Base-by-base conservation (phyloP, 2,797 vertebrate species). In the Percopsis omiscomaycus region DNA sequence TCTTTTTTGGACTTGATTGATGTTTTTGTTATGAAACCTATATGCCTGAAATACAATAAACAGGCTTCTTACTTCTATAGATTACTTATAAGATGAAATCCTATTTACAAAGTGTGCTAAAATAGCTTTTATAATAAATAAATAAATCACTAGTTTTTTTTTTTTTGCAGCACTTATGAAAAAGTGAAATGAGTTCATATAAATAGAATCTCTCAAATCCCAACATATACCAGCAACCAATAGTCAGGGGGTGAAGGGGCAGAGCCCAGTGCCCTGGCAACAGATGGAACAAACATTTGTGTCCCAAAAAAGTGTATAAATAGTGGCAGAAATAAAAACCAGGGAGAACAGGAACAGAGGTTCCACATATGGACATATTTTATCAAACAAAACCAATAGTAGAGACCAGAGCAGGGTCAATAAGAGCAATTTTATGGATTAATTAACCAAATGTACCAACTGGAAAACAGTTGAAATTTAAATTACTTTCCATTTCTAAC, bases 341-440 rank as follows among this genome's bases (percentile, higher is more conserved):
- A 11, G 27, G 44, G 48, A 29, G 49, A n/a, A 54, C 3, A 42
- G 37, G 9, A 42, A 42, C 37, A 42, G 37, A 42, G 37, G 37
- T 42, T 42, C 37, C 5, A 28, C 10, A 8, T 29, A 28, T 3
- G 22, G 44, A 11, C 27, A 12, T 14, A 54, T 22, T 16, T 27
- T 49, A 64, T 53, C 49, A 59, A 74, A 0, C 69, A 69, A 65
- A 83, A 82, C 71, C 68, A 78, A 75, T 69, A 37, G 61, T 61
- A 69, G 32, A 22, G 57, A 61, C 48, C 72, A 59, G 58, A 75
- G 66, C 29, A 6, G 37, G 37, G 37, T 42, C 37, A 42, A 48
- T 48, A n/a, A 12, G 4, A 48, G 4, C 13, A 12, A 13, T 13
- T 45, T 13, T 48, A 48, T 48, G 37, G 6, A 42, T 42, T 42